These are phyloP conservation scores for Drosophila birchii DNA, from an alignment of 2,888 invertebrate genomes.

Conservation along the genomic window DNA sequence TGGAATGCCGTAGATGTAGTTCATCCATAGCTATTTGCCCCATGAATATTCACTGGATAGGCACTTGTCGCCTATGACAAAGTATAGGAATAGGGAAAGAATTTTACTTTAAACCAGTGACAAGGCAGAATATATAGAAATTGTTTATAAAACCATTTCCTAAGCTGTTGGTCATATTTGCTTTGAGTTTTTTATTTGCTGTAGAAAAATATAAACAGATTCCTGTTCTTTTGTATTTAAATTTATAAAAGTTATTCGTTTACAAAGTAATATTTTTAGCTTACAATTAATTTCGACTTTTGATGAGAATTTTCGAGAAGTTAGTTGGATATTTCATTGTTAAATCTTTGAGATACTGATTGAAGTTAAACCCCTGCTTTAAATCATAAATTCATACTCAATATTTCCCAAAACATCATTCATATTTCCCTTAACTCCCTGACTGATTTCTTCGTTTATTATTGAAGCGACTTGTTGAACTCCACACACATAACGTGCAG, in stretches of 20 bases:
- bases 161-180: neutral
- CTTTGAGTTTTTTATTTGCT: neutral
- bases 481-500: constrained; percentile 3
- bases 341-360: neutral
- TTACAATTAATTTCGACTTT: neutral
- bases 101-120: neutral
- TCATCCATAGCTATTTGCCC: constrained; percentile 41
- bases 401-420: neutral
- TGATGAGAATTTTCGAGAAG: neutral
- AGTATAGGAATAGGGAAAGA: constrained; percentile 9
- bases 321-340: neutral
- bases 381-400: neutral
- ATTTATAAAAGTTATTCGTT: too few relatives aligned
- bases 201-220: too few relatives aligned
- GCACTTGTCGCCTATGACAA: constrained; percentile 23
- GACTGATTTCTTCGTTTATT: neutral
- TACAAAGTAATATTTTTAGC: neutral
- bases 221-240: too few relatives aligned
- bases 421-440: neutral
- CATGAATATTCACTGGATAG: constrained; percentile 58
- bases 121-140: neutral
- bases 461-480: neutral
- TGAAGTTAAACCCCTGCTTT: neutral
- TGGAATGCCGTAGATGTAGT: constrained; percentile 67
- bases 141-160: neutral